Evolutionary conservation across 2,113 vertebrate species (phyloP).

Genomic region (Hippocampus zosterae): DNA sequence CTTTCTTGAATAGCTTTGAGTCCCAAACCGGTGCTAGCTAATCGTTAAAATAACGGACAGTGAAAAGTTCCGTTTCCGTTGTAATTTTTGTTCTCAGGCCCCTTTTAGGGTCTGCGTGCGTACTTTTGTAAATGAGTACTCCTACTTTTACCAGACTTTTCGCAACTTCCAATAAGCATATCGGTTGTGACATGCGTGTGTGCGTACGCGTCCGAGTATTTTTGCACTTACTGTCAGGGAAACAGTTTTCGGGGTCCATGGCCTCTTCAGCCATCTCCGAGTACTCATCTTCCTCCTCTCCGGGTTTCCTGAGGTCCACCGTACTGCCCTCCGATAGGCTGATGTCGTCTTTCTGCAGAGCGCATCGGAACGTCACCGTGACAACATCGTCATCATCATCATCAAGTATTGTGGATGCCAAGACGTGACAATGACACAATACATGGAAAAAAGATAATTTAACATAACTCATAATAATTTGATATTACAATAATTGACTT

Average conservation of each 20-base stretch:
- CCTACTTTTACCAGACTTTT: too few species aligned
- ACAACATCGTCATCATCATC: not conserved
- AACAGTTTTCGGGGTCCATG: constrained; percentile 92
- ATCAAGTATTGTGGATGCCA: not conserved
- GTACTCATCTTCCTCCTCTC: constrained; percentile 88
- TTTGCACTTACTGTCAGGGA: constrained; percentile 80
- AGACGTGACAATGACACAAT: not conserved
- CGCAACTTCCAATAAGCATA: not conserved
- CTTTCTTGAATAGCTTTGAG: too few species aligned
- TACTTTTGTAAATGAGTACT: too few species aligned
- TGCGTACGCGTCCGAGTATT: not conserved
- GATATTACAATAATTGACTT: too few species aligned
- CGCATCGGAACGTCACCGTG: not conserved
- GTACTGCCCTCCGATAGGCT: constrained; percentile 96
- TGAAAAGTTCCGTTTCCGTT: too few species aligned
- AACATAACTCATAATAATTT: too few species aligned
- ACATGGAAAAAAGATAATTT: too few species aligned
- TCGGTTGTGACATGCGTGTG: not conserved
- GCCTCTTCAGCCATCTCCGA: constrained; percentile 85
- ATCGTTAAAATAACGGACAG: too few species aligned
- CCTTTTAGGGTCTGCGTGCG: too few species aligned
- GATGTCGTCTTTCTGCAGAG: constrained; percentile 77
- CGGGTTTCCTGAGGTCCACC: constrained; percentile 88
- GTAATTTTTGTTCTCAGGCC: too few species aligned
- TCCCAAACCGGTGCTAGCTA: too few species aligned